Evolutionary conservation across 2,797 vertebrate genomes (phyloP).

Genomic region (Babyrousa celebensis): DNA sequence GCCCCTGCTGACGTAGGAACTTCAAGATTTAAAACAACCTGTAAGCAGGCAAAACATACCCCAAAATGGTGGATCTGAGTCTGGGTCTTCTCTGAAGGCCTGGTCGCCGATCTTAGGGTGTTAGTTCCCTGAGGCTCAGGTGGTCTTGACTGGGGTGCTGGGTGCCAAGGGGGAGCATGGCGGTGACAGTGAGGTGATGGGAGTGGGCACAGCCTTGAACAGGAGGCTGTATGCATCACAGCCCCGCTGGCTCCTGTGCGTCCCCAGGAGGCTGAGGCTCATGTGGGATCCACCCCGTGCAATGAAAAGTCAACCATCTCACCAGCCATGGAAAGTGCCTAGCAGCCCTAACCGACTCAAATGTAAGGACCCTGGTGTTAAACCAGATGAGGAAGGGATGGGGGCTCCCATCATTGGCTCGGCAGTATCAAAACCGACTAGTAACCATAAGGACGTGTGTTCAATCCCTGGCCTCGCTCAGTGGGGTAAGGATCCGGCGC

Average conservation of each 20-base stretch:
- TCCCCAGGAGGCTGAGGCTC: neutral
- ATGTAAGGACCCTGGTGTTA: neutral
- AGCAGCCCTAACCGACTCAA: neutral
- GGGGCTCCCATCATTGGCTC: too few species aligned
- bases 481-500: too few species aligned
- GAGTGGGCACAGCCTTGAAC: neutral
- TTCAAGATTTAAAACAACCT: slow-evolving; percentile 63
- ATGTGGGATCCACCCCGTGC: neutral
- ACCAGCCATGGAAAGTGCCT: neutral
- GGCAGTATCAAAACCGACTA: too few species aligned
- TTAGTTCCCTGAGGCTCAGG: neutral
- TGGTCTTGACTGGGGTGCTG: neutral
- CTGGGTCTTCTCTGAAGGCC: neutral
- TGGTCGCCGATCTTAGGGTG: neutral
- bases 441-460: too few species aligned
- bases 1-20: neutral
- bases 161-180: neutral
- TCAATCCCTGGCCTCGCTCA: too few species aligned
- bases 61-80: neutral
- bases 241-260: neutral
- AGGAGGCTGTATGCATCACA: neutral
- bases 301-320: neutral
- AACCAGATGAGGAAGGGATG: neutral
- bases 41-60: neutral
- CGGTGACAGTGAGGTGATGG: neutral